Percentiles rank a stretch among this genome's conserved stretches.
These are phyloP conservation scores for Lacanobia wlatinum DNA, from an alignment of 2,888 invertebrate genomes.

Conservation along the genomic window DNA sequence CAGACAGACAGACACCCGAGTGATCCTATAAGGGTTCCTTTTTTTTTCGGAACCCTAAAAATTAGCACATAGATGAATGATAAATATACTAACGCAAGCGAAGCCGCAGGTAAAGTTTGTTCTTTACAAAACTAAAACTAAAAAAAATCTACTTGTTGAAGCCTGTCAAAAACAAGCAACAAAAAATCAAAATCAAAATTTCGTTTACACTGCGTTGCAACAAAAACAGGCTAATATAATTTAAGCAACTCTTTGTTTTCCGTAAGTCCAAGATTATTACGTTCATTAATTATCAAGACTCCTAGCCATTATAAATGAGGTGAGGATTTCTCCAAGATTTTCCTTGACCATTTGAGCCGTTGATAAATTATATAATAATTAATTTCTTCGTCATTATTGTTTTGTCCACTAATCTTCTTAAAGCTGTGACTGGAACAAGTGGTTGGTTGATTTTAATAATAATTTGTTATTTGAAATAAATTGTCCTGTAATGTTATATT, in stretches of 20 bases:
- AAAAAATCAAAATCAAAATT: conserved; percentile 11
- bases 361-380: conserved; percentile 60
- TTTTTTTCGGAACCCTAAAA: no score
- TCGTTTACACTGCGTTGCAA: background rate
- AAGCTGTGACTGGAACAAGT: conserved; percentile 10
- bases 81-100: no score
- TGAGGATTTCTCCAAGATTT: conserved; percentile 51
- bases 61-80: no score
- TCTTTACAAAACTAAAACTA: no score
- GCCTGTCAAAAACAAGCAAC: background rate
- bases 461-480: conserved; percentile 34
- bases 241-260: conserved; percentile 37
- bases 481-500: background rate
- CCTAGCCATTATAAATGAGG: conserved; percentile 37
- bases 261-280: conserved; percentile 37
- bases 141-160: background rate
- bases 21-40: no score
- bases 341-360: conserved; percentile 58
- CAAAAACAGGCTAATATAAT: conserved; percentile 24
- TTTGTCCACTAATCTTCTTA: conserved; percentile 39
- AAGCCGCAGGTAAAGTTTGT: no score
- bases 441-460: conserved; percentile 19
- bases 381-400: conserved; percentile 52
- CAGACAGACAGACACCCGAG: no score
- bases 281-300: conserved; percentile 40